A percentile compares a stretch with the other conserved stretches of the same genome.
Conservation (phyloP, 2,113 vertebrate species). For the Anser brachyrhynchus region DNA sequence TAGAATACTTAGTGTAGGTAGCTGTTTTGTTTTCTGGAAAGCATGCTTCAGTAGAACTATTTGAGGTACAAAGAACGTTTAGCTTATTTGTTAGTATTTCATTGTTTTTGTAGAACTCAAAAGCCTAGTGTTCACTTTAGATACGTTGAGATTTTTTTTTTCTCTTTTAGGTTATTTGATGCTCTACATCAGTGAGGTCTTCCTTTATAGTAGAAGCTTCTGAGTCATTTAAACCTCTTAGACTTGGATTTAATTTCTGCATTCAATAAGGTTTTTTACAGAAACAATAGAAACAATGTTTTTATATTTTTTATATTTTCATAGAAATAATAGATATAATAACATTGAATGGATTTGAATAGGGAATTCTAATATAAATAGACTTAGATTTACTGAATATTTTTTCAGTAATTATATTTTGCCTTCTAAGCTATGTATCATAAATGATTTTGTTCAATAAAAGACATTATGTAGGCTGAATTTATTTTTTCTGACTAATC, state of each 20-base stretch:
- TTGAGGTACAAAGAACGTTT: neutral
- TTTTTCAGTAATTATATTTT: slow-evolving; percentile 11
- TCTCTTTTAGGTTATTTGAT: neutral
- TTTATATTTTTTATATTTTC: too few relatives aligned
- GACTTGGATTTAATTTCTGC: slow-evolving; percentile 12
- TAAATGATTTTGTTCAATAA: neutral
- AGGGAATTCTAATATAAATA: slow-evolving; percentile 19
- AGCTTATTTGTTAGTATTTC: neutral
- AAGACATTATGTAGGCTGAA: neutral
- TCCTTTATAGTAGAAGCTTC: neutral
- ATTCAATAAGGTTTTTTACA: slow-evolving; percentile 32
- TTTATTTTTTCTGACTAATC: neutral
- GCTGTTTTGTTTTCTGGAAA: slow-evolving; percentile 5
- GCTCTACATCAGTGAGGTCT: neutral
- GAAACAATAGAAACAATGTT: too few relatives aligned
- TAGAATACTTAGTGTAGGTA: neutral
- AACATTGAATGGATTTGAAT: slow-evolving; percentile 5
- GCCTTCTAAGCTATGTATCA: slow-evolving; percentile 2
- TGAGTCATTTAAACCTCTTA: slow-evolving; percentile 24
- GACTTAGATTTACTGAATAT: neutral
- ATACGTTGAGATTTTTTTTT: neutral
- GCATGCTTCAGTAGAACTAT: neutral
- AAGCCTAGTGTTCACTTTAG: neutral
- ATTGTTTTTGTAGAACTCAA: neutral
- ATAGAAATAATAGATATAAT: neutral